Evolutionary conservation across 2,888 invertebrate genomes (phyloP), one percentile per base, ranked within the genome.

Genomic region (Bedellia somnulentella): DNA sequence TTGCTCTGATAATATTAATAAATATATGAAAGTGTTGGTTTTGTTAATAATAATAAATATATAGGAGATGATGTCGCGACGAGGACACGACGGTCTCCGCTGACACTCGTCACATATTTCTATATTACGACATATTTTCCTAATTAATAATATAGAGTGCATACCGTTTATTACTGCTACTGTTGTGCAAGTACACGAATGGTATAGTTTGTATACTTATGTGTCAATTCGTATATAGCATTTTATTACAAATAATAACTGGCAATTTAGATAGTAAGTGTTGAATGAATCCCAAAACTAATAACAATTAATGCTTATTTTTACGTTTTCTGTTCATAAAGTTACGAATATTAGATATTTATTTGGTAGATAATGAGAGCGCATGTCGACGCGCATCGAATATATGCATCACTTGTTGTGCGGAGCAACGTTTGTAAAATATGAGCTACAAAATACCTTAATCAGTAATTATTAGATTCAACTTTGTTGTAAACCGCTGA

Each of bases 201-300:
- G 75, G 77, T 73, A 76, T 76, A 77, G 76, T 76, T 70, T 70
- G 76, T 75, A 76, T 77, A 76, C 77, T 77, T 77, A 75, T 76
- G 77, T 77, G 77, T 77, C 77, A 77, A 77, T 77, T 77, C 76
- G 68, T 62, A 71, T 77, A 71, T 77, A 76, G 75, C 68, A 52
- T 76, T 76, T 77, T 76, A 77, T 67, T 71, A 73, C 71, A 66
- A 25, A 63, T 61, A 71, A 71, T 70, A 61, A 59, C 66, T 46
- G 57, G 63, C n/a, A n/a, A n/a, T n/a, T 18, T 76, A 75, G 73
- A 42, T 68, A 63, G 68, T 77, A 77, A 76, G 76, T 76, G 76
- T 76, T 76, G 64, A 63, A 62, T 47, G 55, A 67, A 63, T 57
- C 57, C 57, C 57, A 53, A 14, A 45, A 47, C 47, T 49, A 48